Conservation (phyloP, 2,113 vertebrate genomes). For the Xenus cinereus region DNA sequence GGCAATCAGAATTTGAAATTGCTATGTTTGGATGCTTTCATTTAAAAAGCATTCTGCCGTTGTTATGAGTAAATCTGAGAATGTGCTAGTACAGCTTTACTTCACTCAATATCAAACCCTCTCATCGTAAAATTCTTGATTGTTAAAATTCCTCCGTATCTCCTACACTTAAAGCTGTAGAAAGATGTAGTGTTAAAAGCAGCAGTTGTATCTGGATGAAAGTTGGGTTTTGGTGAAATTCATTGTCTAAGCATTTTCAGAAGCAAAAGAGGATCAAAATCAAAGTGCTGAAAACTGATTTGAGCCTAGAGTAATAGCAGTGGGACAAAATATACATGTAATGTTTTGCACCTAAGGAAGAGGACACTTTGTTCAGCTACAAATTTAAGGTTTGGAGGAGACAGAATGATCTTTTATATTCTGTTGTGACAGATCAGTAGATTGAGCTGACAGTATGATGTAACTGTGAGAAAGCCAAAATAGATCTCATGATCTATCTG, state of each 20-base stretch:
- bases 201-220: neutral
- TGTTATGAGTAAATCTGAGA: neutral
- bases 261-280: neutral
- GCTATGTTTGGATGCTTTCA: neutral
- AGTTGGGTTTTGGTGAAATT: neutral
- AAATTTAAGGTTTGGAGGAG: neutral
- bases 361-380: neutral
- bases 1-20: neutral
- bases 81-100: neutral
- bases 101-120: neutral
- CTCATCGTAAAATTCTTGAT: neutral
- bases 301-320: neutral
- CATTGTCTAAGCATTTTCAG: neutral
- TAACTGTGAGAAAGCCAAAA: neutral
- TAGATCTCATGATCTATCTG: neutral
- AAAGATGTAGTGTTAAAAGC: neutral
- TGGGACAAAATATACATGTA: neutral
- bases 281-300: neutral
- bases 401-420: neutral
- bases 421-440: neutral
- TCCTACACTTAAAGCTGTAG: neutral
- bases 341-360: neutral
- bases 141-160: neutral
- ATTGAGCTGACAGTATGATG: neutral
- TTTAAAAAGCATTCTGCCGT: neutral